phyloP scores from a whole-genome alignment of 2,113 vertebrate species.

The Pseudopodoces humilis region DNA sequence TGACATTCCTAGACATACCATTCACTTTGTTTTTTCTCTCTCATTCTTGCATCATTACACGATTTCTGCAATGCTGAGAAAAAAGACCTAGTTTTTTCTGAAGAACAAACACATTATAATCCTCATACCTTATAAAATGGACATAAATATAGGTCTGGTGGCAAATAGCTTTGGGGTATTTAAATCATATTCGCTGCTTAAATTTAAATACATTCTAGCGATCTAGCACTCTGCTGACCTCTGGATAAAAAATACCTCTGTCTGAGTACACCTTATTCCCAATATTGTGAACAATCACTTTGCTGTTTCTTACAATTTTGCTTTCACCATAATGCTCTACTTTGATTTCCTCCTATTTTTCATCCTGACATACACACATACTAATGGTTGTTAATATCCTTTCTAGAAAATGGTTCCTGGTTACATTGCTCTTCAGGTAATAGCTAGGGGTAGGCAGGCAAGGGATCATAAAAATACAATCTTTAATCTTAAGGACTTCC shows the following conservation, averaged over 20 bases:
- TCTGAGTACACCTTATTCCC: not conserved
- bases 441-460: slow-evolving; percentile 50
- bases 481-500: slow-evolving; percentile 82
- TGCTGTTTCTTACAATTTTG: slow-evolving; percentile 24
- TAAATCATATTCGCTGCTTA: not conserved
- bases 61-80: not conserved
- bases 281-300: not conserved
- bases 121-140: not conserved
- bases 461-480: slow-evolving; percentile 73
- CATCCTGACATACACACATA: slow-evolving; percentile 22
- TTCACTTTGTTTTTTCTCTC: not conserved
- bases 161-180: not conserved
- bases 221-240: not conserved
- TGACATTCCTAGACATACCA: not conserved
- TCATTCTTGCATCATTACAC: not conserved
- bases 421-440: slow-evolving; percentile 64
- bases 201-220: not conserved
- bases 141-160: not conserved
- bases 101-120: not conserved
- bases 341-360: slow-evolving; percentile 68
- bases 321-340: slow-evolving; percentile 6
- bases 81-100: not conserved
- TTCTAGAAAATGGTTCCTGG: slow-evolving; percentile 51
- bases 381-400: slow-evolving; percentile 58
- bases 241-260: not conserved